Percentiles rank a stretch among this genome's conserved stretches.
Evolutionary conservation across 2,113 vertebrate genomes (phyloP).

Genomic region (Sapayoa aenigma): DNA sequence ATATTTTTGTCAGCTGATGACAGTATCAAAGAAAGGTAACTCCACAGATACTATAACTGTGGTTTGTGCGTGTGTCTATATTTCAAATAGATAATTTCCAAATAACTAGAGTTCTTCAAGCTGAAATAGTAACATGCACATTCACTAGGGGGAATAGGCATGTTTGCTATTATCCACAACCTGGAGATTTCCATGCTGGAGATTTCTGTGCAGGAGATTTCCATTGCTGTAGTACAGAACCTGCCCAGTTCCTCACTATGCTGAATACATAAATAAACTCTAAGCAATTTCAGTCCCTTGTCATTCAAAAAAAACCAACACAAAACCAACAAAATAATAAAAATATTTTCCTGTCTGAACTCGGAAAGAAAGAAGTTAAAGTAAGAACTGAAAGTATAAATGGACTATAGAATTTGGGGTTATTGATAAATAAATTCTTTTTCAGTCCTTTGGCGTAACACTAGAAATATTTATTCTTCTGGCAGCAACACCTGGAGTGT

Average conservation of each 20-base stretch:
- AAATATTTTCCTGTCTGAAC: background rate
- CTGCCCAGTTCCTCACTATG: background rate
- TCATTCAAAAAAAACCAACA: background rate
- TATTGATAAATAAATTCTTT: background rate
- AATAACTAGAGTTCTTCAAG: background rate
- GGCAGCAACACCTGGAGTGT: background rate
- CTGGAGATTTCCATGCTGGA: background rate
- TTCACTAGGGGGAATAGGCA: background rate
- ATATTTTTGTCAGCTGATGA: background rate
- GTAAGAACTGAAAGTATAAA: background rate
- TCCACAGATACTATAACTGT: background rate
- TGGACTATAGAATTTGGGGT: background rate
- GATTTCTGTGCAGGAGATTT: background rate
- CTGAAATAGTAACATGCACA: background rate
- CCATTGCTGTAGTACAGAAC: background rate
- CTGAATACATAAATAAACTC: background rate
- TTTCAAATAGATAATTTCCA: background rate
- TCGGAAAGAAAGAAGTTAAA: background rate
- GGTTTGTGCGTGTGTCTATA: background rate
- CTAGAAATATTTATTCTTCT: background rate
- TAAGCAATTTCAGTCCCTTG: background rate
- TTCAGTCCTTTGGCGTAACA: background rate
- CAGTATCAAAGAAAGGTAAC: background rate
- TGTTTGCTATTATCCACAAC: background rate
- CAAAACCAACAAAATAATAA: background rate